Evolutionary conservation across 2,113 vertebrate species (phyloP).

Genomic region (Sitta europaea): DNA sequence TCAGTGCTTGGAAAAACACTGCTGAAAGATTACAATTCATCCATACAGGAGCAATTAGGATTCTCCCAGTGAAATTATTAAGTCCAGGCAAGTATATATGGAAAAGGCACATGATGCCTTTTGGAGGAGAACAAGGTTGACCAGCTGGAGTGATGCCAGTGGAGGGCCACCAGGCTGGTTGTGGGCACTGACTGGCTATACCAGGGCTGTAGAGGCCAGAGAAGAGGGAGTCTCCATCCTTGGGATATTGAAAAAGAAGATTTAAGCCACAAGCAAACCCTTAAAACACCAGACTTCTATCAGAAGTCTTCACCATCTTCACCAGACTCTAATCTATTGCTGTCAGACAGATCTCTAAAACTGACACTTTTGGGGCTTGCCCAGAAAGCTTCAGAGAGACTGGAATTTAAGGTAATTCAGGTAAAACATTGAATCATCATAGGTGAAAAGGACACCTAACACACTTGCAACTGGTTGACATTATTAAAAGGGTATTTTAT

Average conservation of each 20-base stretch:
- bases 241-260: neutral
- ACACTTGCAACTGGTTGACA: neutral
- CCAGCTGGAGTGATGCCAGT: neutral
- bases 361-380: neutral
- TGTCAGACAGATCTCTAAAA: neutral
- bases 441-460: neutral
- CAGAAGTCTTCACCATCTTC: no score
- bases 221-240: neutral
- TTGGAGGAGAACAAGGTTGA: neutral
- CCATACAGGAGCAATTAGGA: neutral
- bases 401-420: neutral
- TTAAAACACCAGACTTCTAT: no score
- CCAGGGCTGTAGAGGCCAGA: neutral
- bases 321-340: neutral
- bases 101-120: neutral
- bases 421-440: neutral
- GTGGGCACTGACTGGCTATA: neutral
- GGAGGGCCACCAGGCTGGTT: neutral
- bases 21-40: conserved; percentile 4
- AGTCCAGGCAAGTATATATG: neutral
- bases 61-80: neutral
- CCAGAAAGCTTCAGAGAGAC: fast-evolving
- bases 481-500: neutral
- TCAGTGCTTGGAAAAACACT: neutral
- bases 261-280: neutral